Evolutionary conservation across 2,113 vertebrate species (phyloP), one percentile per base, ranked within the genome.

Genomic region (Pyrgilauda ruficollis): DNA sequence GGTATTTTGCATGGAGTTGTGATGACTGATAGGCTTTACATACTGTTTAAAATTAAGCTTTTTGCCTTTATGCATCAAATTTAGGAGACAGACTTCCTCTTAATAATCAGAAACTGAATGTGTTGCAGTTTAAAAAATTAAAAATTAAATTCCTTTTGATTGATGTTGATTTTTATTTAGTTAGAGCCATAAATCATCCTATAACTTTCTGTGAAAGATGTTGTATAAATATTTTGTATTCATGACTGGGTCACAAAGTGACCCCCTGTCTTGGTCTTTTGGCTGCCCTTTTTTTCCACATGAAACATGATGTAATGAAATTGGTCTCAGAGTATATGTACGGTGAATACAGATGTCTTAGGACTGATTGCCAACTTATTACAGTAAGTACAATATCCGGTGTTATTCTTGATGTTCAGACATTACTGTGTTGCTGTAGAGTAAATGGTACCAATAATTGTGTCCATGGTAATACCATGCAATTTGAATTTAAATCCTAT

Each of bases 121-220:
- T 47, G n/a, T 52, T 94, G 43, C 31, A 31, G 76, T 89, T 87
- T 56, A 56, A 95, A 94, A 94, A 84, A 94, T 88, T 89, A 82
- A 93, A 96, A 94, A 84, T 80, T 47, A 88, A 91, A 95, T 94
- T 35, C 10, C 1, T 58, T 82, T 92, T 94, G 93, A 96, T 86
- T 92, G 74, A 97, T 96, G 74, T 55, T 86, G 33, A n/a, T 95
- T 90, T 97, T 96, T 96, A 96, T 94, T 89, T 93, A 75, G 50
- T 94, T 96, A 70, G 28, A 84, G 23, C 22, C 49, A 94, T 95
- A 95, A 97, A 97, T 97, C 90, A 91, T 62, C 49, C 28, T 61
- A 30, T 39, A 67, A 80, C 35, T 87, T 73, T 74, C 55, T 63
- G 39, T 66, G 68, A 94, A 94, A 56, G 41, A 56, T 92, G 33